Conservation (phyloP, 2,888 invertebrate species). For the Bombylius major region DNA sequence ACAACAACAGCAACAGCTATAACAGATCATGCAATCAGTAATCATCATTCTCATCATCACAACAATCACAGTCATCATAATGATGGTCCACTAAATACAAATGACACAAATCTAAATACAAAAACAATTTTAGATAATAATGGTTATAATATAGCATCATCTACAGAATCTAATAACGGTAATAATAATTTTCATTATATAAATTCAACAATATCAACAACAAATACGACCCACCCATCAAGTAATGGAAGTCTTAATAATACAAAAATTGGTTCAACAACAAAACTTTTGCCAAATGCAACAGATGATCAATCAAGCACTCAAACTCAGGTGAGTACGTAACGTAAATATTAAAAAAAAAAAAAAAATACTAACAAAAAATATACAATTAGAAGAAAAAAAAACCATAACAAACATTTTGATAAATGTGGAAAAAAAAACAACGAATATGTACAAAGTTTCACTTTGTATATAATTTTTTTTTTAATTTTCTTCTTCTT, state of each 20-base stretch:
- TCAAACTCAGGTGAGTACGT: conserved; percentile 28
- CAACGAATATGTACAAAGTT: too few species aligned
- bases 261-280: conserved; percentile 32
- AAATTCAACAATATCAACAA: conserved; percentile 16
- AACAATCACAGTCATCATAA: background rate
- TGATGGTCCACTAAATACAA: background rate
- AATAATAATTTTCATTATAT: conserved; percentile 22
- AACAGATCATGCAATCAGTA: background rate
- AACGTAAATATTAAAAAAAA: too few species aligned
- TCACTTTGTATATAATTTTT: too few species aligned
- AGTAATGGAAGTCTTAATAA: conserved; percentile 25
- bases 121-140: background rate
- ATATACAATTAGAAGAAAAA: too few species aligned
- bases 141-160: background rate
- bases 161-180: conserved; percentile 17
- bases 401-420: too few species aligned
- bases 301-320: conserved; percentile 32
- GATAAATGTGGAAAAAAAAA: too few species aligned
- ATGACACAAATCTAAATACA: background rate
- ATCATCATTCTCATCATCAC: background rate
- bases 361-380: too few species aligned
- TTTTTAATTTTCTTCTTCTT: too few species aligned
- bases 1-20: background rate
- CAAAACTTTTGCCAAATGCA: conserved; percentile 26
- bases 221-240: conserved; percentile 25